Evolutionary conservation across 92 coral and sea anemone species (phyloP).

Genomic region (Micromussa lordhowensis): DNA sequence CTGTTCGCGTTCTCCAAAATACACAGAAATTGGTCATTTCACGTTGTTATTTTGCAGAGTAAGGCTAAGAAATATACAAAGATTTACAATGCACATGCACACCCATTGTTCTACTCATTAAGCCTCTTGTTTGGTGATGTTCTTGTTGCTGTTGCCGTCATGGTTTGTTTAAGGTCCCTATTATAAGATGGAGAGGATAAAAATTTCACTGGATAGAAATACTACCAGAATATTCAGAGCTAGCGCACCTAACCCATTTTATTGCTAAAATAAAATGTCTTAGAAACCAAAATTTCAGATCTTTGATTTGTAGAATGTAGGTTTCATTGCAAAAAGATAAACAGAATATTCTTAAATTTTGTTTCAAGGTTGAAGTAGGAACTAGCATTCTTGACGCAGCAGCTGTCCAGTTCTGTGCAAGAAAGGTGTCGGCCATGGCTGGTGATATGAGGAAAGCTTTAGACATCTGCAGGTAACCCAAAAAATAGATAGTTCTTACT

Average conservation of each 20-base stretch:
- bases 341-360: neutral
- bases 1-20: no score
- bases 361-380: conserved; percentile 55
- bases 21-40: no score
- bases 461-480: conserved; percentile 88
- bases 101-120: no score
- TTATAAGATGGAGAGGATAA: no score
- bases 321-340: neutral
- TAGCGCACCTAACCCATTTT: neutral
- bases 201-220: no score
- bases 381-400: conserved; percentile 75
- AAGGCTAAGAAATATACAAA: no score
- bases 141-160: no score
- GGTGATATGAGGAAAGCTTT: conserved; percentile 98
- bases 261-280: no score
- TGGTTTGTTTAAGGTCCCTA: no score
- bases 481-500: neutral
- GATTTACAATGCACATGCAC: no score
- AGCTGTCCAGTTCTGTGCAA: conserved; percentile 99
- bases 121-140: no score
- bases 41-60: no score
- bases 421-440: conserved; percentile 95
- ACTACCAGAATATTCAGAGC: neutral
- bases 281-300: neutral
- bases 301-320: neutral